Evolutionary conservation across 2,888 invertebrate species (phyloP), one percentile per base, ranked within the genome.

Genomic region (Pachymerium ferrugineum): DNA sequence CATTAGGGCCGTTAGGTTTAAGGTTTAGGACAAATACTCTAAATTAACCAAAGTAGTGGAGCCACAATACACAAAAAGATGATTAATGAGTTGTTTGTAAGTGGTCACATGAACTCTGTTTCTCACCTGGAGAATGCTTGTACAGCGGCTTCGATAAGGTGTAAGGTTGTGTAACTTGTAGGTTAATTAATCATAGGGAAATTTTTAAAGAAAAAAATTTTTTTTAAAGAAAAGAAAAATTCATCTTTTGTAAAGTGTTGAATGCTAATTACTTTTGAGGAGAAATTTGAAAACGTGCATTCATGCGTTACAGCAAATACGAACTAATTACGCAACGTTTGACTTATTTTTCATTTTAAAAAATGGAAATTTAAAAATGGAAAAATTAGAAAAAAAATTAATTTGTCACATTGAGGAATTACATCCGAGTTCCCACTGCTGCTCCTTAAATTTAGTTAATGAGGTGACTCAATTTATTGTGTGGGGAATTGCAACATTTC

Each of bases 381-480:
- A 62, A 28, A 25, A 62, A 62, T 28, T 62, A 28, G 22, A 19
- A 19, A 54, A 54, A 62, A 62, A 62, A 28, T 62, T 62, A 62
- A 62, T 62, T 62, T 62, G 62, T 25, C 62, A 62, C 62, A 10
- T 62, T 62, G 62, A 62, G 28, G 62, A 62, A 62, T 62, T 62
- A 28, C 25, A 62, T 62, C 28, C 14, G 1, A 62, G 62, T 62
- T 62, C 62, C 62, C 62, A 62, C 25, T 28, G 62, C 62, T 0
- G n/a, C 62, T 62, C 62, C 28, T 62, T 62, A 62, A 62, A 62
- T 62, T 62, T 62, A 28, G 62, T 62, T 62, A 62, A 62, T 62
- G 62, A 62, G 62, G 62, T 62, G 62, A 25, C 62, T 62, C 62
- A 62, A 62, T 62, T 62, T 62, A 62, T 62, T 62, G 62, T 62